Conservation (phyloP, 2,888 invertebrate species). For the Agonum fuliginosum region DNA sequence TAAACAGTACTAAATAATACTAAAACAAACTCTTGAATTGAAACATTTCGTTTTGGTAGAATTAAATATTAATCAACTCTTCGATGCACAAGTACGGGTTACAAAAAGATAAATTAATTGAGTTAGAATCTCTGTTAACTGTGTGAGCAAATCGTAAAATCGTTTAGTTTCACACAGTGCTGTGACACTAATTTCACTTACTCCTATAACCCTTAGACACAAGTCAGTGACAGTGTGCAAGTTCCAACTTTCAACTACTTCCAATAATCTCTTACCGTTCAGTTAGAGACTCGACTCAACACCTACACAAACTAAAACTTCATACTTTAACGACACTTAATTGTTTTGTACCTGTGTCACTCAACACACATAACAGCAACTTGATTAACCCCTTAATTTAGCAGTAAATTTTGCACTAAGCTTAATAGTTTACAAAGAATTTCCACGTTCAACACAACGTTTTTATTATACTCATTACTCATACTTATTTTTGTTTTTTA, state of each 20-base stretch:
- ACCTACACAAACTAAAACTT: neutral
- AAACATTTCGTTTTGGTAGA: too few relatives aligned
- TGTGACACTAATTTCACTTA: conserved; percentile 35
- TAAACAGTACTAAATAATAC: neutral
- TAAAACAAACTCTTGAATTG: neutral
- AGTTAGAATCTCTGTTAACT: neutral
- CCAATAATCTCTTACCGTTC: conserved; percentile 35
- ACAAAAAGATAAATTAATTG: too few relatives aligned
- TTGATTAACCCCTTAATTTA: too few relatives aligned
- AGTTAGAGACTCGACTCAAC: neutral
- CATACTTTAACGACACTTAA: neutral
- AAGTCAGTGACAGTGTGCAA: neutral
- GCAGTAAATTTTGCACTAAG: too few relatives aligned
- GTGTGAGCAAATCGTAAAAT: neutral
- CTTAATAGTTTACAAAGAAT: too few relatives aligned
- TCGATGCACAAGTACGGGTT: too few relatives aligned
- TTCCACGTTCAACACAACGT: too few relatives aligned
- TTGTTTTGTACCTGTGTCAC: conserved; percentile 5
- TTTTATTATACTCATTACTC: too few relatives aligned
- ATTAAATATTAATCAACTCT: too few relatives aligned
- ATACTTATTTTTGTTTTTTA: too few relatives aligned
- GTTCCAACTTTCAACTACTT: conserved; percentile 25
- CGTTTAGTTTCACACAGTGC: neutral
- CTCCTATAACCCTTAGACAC: conserved; percentile 14
- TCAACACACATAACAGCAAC: neutral